Conservation (phyloP, 2,113 vertebrate species). For the Ochotona curzoniae region DNA sequence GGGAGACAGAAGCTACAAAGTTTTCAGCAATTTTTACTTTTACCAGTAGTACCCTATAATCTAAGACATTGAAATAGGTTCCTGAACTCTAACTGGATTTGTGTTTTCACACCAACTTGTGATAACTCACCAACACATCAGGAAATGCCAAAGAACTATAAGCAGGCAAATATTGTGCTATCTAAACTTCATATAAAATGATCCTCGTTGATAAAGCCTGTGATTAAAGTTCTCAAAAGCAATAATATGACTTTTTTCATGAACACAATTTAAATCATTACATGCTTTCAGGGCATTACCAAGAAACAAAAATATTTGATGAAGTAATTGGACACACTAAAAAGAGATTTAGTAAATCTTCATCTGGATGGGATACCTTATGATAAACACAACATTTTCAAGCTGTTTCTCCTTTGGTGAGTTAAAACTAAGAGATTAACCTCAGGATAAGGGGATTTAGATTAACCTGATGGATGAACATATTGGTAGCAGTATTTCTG, state of each 20-base stretch:
- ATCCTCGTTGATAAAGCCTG: neutral
- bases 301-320: constrained; percentile 44
- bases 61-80: neutral
- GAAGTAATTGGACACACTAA: constrained; percentile 45
- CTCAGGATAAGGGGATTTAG: constrained; percentile 62
- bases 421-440: constrained; percentile 68
- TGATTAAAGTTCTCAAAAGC: constrained; percentile 31
- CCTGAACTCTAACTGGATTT: neutral
- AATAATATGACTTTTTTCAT: constrained; percentile 39
- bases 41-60: neutral
- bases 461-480: constrained; percentile 50
- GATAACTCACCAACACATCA: neutral
- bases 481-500: constrained; percentile 8
- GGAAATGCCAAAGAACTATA: neutral
- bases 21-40: constrained; percentile 39
- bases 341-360: constrained; percentile 67
- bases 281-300: constrained; percentile 35
- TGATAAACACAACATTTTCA: constrained; percentile 40
- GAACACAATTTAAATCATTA: constrained; percentile 44
- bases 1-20: neutral
- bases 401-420: constrained; percentile 55
- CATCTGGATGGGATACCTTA: constrained; percentile 34
- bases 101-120: constrained; percentile 13
- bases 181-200: constrained; percentile 51
- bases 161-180: constrained; percentile 29